phyloP scores from a whole-genome alignment of 2,888 invertebrate species.

The Agrotis puta region DNA sequence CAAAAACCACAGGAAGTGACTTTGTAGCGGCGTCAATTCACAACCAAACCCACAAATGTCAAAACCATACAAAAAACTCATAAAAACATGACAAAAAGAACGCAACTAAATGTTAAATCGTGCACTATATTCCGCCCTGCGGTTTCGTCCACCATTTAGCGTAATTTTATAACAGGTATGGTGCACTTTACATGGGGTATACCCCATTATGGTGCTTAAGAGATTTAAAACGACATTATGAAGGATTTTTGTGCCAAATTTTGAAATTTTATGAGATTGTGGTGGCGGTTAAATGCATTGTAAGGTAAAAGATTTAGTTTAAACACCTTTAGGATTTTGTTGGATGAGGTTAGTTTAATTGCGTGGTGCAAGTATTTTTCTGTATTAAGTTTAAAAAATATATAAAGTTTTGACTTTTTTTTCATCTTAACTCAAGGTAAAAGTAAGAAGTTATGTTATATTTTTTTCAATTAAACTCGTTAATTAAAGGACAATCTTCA shows the following conservation, averaged over 20 bases:
- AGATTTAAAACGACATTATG: conserved; percentile 61
- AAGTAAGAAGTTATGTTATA: not conserved
- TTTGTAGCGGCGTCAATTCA: not conserved
- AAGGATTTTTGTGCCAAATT: conserved; percentile 63
- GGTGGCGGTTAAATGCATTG: conserved; percentile 32
- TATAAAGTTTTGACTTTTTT: too few species aligned
- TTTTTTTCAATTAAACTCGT: not conserved
- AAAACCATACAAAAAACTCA: not conserved
- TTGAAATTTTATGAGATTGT: conserved; percentile 56
- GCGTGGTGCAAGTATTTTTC: not conserved
- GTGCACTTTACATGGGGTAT: conserved; percentile 64
- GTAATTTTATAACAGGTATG: conserved; percentile 61
- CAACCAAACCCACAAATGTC: not conserved
- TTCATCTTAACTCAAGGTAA: too few species aligned
- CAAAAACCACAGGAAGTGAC: not conserved
- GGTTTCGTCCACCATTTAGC: conserved; percentile 62
- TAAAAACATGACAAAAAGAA: conserved; percentile 13
- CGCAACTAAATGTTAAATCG: conserved; percentile 39
- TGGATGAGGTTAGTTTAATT: conserved; percentile 26
- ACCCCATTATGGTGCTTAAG: conserved; percentile 61
- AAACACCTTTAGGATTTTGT: conserved; percentile 27
- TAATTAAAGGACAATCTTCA: not conserved
- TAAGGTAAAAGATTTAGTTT: conserved; percentile 41
- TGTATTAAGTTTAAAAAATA: not conserved
- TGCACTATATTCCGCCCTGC: conserved; percentile 39